A percentile compares a stretch with the other conserved stretches of the same genome.
These are phyloP conservation scores for Clistopyga incitator DNA, from an alignment of 2,888 invertebrate genomes.

Conservation along the genomic window DNA sequence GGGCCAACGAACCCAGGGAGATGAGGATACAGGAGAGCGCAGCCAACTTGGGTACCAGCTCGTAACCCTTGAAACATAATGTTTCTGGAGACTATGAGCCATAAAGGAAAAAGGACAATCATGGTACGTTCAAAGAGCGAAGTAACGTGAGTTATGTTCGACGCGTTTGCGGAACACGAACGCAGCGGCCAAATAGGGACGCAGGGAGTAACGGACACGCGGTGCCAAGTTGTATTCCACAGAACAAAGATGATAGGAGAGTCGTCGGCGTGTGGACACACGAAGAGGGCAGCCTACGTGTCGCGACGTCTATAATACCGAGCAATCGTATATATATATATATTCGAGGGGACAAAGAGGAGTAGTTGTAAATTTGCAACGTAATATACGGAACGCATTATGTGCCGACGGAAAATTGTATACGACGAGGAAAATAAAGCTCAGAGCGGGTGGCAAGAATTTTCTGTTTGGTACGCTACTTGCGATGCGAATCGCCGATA, in stretches of 20 bases:
- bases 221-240: conserved; percentile 5
- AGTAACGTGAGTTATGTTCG: conserved; percentile 51
- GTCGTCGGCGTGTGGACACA: conserved; percentile 29
- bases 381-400: conserved; percentile 57
- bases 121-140: not conserved
- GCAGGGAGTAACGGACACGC: conserved; percentile 15
- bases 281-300: conserved; percentile 28
- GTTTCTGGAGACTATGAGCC: conserved; percentile 2
- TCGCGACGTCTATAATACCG: conserved; percentile 38
- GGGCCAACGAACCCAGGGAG: not conserved
- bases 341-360: not conserved
- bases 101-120: conserved; percentile 1
- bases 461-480: conserved; percentile 49
- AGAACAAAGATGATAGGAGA: not conserved
- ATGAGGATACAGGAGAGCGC: not conserved
- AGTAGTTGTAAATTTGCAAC: conserved; percentile 54
- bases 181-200: conserved; percentile 46
- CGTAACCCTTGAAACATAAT: conserved; percentile 21
- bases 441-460: conserved; percentile 23
- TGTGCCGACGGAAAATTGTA: conserved; percentile 45
- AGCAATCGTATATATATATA: not conserved
- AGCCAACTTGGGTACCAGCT: conserved; percentile 18
- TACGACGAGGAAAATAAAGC: conserved; percentile 41
- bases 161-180: conserved; percentile 18
- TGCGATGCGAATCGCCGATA: conserved; percentile 64